A percentile compares a stretch with the other conserved stretches of the same genome.
These are phyloP conservation scores for Hoplodrina ambigua DNA, from an alignment of 2,888 invertebrate species.

Conservation along the genomic window DNA sequence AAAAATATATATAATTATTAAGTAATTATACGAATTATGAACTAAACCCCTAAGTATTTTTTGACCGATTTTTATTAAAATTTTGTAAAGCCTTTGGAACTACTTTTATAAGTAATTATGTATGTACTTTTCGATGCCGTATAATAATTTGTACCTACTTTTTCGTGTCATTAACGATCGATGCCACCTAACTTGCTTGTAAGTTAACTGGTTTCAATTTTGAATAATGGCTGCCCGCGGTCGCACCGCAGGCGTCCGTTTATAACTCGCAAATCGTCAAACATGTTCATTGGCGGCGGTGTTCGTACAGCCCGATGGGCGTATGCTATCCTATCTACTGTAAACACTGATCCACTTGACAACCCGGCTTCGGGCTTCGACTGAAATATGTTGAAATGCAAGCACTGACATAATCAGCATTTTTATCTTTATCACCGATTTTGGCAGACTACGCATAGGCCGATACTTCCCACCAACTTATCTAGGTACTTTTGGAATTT, in stretches of 20 bases:
- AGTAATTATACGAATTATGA: neutral
- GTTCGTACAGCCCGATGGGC: conserved; percentile 55
- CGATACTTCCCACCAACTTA: neutral
- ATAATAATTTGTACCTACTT: neutral
- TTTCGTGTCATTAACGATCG: neutral
- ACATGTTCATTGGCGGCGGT: conserved; percentile 71
- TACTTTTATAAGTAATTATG: neutral
- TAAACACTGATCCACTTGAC: conserved; percentile 67
- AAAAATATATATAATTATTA: neutral
- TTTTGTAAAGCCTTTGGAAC: neutral
- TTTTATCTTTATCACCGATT: conserved; percentile 63
- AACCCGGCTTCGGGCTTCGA: conserved; percentile 48
- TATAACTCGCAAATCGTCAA: conserved; percentile 71
- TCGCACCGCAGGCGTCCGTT: conserved; percentile 55
- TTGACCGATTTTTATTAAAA: neutral
- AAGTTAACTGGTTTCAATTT: neutral
- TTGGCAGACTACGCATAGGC: conserved; percentile 36
- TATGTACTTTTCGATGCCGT: conserved; percentile 1
- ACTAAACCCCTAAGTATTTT: neutral
- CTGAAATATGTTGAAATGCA: conserved; percentile 65
- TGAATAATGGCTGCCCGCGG: neutral
- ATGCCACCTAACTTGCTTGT: neutral
- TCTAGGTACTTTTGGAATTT: neutral
- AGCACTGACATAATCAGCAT: conserved; percentile 51
- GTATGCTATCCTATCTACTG: conserved; percentile 62